These are phyloP conservation scores for Actinopyga echinites DNA, from an alignment of 53 echinoderm and acorn worm genomes.

Conservation along the genomic window DNA sequence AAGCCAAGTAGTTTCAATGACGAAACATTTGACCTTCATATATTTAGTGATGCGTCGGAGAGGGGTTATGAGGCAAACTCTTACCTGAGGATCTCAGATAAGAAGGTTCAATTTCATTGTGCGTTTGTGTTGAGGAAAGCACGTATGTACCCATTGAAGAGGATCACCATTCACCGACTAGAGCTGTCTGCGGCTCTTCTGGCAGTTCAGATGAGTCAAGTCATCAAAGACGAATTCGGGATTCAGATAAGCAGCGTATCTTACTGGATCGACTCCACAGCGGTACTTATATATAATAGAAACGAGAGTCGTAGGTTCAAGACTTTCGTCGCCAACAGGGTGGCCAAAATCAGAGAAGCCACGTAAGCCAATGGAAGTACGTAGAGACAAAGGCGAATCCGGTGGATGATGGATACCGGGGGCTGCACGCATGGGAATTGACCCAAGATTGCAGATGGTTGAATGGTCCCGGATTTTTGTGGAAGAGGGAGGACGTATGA, in stretches of 20 bases:
- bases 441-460: constrained; percentile 37
- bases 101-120: not conserved
- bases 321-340: constrained; percentile 43
- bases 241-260: not conserved
- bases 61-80: constrained; percentile 20
- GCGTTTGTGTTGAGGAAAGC: constrained; percentile 36
- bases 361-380: constrained; percentile 43
- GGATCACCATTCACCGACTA: constrained; percentile 39
- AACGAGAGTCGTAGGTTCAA: constrained; percentile 43
- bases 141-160: constrained; percentile 6
- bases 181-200: constrained; percentile 40
- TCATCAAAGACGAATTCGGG: not conserved
- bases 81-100: constrained; percentile 9
- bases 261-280: constrained; percentile 43
- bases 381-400: constrained; percentile 33
- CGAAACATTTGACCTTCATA: not conserved
- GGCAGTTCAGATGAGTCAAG: not conserved
- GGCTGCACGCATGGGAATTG: constrained; percentile 6
- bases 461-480: constrained; percentile 47
- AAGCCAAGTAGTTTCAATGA: not conserved
- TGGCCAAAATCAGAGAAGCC: constrained; percentile 41
- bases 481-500: constrained; percentile 30
- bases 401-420: constrained; percentile 48
- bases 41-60: constrained; percentile 16
- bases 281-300: constrained; percentile 17